These are phyloP conservation scores for Perognathus longimembris DNA, from an alignment of 2,113 vertebrate genomes.

Conservation along the genomic window DNA sequence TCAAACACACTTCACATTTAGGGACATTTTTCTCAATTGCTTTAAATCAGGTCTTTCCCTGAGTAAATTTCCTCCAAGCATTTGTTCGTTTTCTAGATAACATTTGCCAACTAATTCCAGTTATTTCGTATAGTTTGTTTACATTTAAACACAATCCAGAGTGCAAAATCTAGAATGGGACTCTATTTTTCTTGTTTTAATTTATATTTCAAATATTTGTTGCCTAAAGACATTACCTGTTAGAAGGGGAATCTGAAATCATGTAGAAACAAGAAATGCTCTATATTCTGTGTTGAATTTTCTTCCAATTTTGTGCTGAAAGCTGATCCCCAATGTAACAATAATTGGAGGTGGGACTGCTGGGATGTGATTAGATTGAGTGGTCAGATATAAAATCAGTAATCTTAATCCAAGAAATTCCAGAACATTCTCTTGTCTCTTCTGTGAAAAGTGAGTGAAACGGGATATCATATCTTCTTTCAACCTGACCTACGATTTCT, in stretches of 20 bases:
- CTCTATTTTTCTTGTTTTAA: not conserved
- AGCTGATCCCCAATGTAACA: not conserved
- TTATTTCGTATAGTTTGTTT: not conserved
- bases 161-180: not conserved
- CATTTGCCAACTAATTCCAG: not conserved
- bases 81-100: not conserved
- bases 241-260: not conserved
- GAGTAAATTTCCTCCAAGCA: not conserved
- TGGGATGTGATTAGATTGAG: not conserved
- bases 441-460: not conserved
- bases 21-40: not conserved
- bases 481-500: not conserved
- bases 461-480: not conserved
- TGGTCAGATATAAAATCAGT: not conserved
- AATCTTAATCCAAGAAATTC: fast-evolving
- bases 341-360: fast-evolving
- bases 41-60: not conserved
- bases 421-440: not conserved
- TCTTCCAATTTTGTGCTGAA: not conserved
- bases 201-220: not conserved
- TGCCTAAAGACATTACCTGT: not conserved
- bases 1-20: no score
- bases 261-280: not conserved
- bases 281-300: not conserved
- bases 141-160: not conserved